Evolutionary conservation across 2,888 invertebrate species (phyloP).

Genomic region (Itoplectis maculator): DNA sequence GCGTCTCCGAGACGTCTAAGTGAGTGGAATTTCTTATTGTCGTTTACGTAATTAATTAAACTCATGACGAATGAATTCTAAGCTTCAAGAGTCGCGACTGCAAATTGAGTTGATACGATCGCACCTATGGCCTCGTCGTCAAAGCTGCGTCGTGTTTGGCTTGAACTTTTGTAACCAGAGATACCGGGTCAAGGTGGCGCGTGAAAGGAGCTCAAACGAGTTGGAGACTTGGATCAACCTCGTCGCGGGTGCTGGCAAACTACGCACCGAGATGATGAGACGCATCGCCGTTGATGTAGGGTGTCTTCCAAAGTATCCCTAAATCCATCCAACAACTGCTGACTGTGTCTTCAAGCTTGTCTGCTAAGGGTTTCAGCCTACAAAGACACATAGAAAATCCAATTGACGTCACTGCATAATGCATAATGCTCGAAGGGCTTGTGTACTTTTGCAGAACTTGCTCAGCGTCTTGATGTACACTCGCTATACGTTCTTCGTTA

Average conservation of each 20-base stretch:
- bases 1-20: background rate
- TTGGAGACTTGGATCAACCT: conserved; percentile 28
- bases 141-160: conserved; percentile 52
- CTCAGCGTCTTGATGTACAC: conserved; percentile 16
- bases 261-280: conserved; percentile 38
- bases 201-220: conserved; percentile 23
- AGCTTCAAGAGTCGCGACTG: conserved; percentile 7
- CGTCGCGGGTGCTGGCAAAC: conserved; percentile 17
- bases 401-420: conserved; percentile 78
- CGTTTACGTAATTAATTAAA: conserved; percentile 4
- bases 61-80: background rate
- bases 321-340: conserved; percentile 47
- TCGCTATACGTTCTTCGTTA: conserved; percentile 76
- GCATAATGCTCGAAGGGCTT: conserved; percentile 70
- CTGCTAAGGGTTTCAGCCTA: conserved; percentile 28
- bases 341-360: conserved; percentile 26
- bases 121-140: background rate
- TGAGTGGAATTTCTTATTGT: conserved; percentile 1
- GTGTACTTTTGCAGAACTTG: conserved; percentile 43
- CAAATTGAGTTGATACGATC: conserved; percentile 37
- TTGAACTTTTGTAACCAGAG: conserved; percentile 58
- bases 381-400: conserved; percentile 76
- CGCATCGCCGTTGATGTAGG: conserved; percentile 20
- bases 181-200: conserved; percentile 55
- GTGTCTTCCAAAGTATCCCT: conserved; percentile 35